Percentiles rank a stretch among this genome's conserved stretches.
phyloP scores from a whole-genome alignment of 37 sponge, comb jelly and placozoan species.

The Crambe crambe region DNA sequence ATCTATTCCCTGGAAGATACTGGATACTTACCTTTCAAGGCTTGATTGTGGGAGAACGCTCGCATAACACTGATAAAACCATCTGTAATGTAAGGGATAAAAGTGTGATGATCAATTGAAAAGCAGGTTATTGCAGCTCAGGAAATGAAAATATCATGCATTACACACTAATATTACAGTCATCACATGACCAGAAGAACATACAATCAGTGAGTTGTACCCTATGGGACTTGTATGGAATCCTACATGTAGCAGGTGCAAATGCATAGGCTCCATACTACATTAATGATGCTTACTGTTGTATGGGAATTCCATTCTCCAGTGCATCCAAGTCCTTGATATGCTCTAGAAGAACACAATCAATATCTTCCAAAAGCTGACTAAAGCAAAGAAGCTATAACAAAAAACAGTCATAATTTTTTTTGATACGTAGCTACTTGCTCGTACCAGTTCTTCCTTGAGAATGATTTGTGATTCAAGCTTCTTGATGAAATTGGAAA shows the following conservation, averaged over 20 bases:
- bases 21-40: slow-evolving; percentile 32
- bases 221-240: too few species aligned
- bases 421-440: too few species aligned
- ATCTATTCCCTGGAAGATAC: background rate
- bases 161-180: too few species aligned
- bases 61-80: slow-evolving; percentile 56
- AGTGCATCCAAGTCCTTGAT: slow-evolving; percentile 18
- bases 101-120: too few species aligned
- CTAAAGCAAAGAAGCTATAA: background rate
- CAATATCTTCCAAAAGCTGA: slow-evolving; percentile 19
- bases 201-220: too few species aligned
- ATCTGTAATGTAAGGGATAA: too few species aligned
- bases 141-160: too few species aligned
- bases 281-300: too few species aligned
- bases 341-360: slow-evolving; percentile 28
- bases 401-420: background rate
- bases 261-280: background rate
- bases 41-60: slow-evolving; percentile 26
- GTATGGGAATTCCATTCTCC: slow-evolving; percentile 19
- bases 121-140: background rate
- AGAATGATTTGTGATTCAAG: slow-evolving; percentile 3
- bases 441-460: slow-evolving; percentile 10
- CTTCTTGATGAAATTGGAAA: slow-evolving; percentile 41
- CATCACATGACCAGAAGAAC: too few species aligned
- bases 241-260: background rate